These are phyloP conservation scores for Pachyseris speciosa DNA, from an alignment of 64 coral and sea anemone species.

Conservation along the genomic window DNA sequence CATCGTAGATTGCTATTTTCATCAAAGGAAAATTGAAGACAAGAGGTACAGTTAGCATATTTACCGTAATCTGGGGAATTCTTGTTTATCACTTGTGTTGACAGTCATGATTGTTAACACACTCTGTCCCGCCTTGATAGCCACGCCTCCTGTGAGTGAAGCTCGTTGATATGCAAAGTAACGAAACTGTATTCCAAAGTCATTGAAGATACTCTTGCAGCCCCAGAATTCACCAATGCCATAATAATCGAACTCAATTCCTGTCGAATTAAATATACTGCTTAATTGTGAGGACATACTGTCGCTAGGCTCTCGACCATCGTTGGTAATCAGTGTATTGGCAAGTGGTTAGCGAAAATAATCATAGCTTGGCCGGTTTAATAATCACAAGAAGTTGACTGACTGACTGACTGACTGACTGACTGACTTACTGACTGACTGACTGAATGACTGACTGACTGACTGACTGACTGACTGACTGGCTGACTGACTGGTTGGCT, in stretches of 20 bases:
- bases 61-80: conserved; percentile 69
- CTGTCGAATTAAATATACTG: neutral
- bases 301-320: no score
- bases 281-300: neutral
- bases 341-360: no score
- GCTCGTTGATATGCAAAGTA: conserved; percentile 74
- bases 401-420: no score
- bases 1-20: neutral
- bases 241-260: conserved; percentile 76
- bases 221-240: conserved; percentile 90
- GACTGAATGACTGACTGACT: no score
- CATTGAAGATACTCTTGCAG: conserved; percentile 54
- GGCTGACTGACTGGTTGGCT: no score
- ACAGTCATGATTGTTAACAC: conserved; percentile 50
- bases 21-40: neutral
- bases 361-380: no score
- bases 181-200: conserved; percentile 78
- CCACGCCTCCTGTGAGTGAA: conserved; percentile 72
- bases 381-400: no score
- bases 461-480: no score
- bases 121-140: conserved; percentile 57
- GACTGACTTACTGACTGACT: no score
- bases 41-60: no score
- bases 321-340: no score
- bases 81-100: conserved; percentile 1